Conservation (phyloP, 2,888 invertebrate species). For the Rotaria sp. region DNA sequence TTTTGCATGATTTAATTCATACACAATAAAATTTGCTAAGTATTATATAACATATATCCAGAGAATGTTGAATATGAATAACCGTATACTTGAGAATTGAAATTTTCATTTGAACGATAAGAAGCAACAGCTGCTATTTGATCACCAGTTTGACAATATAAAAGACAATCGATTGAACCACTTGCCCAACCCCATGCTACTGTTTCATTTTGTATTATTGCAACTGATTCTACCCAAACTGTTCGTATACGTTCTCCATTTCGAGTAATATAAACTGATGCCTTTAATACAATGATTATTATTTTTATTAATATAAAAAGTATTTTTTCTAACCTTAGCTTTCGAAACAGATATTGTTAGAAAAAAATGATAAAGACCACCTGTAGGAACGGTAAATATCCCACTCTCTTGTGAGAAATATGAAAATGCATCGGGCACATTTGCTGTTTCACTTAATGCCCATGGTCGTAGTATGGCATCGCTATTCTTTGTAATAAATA, state of each 20-base stretch:
- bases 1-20: neutral
- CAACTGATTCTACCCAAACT: neutral
- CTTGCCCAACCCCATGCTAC: slow-evolving; percentile 15
- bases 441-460: neutral
- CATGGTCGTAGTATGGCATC: neutral
- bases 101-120: slow-evolving; percentile 16
- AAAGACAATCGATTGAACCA: neutral
- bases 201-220: neutral
- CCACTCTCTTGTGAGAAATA: neutral
- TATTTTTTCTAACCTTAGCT: neutral
- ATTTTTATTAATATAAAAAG: too few species aligned
- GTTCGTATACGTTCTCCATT: neutral
- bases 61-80: slow-evolving; percentile 24
- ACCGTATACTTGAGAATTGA: slow-evolving; percentile 12
- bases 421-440: neutral
- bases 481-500: neutral
- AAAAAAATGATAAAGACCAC: slow-evolving; percentile 23
- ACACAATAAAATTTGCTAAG: slow-evolving; percentile 1
- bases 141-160: neutral
- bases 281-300: neutral
- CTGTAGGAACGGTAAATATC: neutral
- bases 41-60: neutral
- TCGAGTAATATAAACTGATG: neutral
- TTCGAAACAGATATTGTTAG: neutral
- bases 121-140: neutral